A percentile compares a stretch with the other conserved stretches of the same genome.
These are phyloP conservation scores for Epinephelus awoara DNA, from an alignment of 2,797 vertebrate species.

Conservation along the genomic window DNA sequence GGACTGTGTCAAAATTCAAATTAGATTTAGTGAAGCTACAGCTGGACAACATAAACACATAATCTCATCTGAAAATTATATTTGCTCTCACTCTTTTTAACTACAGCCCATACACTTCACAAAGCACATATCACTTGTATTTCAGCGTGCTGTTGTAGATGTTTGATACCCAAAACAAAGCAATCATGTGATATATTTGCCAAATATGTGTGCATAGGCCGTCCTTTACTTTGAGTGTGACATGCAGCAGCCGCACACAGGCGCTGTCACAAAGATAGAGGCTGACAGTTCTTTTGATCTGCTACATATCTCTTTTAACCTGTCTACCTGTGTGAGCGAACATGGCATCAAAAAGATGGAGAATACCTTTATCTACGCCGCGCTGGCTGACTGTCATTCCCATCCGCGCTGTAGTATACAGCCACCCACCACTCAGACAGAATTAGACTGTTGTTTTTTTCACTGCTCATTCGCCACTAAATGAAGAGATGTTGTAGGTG, in stretches of 20 bases:
- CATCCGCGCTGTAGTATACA: conserved; percentile 9
- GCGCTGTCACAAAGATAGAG: conserved; percentile 44
- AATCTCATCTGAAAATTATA: neutral
- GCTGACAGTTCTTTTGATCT: conserved; percentile 61
- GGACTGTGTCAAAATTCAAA: conserved; percentile 25
- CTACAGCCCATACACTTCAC: neutral
- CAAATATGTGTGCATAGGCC: neutral
- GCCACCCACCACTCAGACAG: conserved; percentile 15
- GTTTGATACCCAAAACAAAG: conserved; percentile 34
- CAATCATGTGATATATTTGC: neutral
- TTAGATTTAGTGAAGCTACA: conserved; percentile 15
- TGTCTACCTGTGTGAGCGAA: conserved; percentile 62
- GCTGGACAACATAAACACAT: conserved; percentile 1
- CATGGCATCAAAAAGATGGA: conserved; percentile 57
- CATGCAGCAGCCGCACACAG: neutral
- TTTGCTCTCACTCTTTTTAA: neutral
- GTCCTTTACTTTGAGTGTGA: conserved; percentile 31
- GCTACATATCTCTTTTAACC: conserved; percentile 62
- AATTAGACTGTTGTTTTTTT: conserved; percentile 13
- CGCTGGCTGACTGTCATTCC: conserved; percentile 48
- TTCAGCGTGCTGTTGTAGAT: neutral
- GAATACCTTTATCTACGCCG: conserved; percentile 57
- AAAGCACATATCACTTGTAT: conserved; percentile 4
- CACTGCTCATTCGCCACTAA: neutral
- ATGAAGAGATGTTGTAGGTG: neutral